Base-by-base conservation (phyloP, 2,888 invertebrate genomes). In the Halictus quadricinctus region DNA sequence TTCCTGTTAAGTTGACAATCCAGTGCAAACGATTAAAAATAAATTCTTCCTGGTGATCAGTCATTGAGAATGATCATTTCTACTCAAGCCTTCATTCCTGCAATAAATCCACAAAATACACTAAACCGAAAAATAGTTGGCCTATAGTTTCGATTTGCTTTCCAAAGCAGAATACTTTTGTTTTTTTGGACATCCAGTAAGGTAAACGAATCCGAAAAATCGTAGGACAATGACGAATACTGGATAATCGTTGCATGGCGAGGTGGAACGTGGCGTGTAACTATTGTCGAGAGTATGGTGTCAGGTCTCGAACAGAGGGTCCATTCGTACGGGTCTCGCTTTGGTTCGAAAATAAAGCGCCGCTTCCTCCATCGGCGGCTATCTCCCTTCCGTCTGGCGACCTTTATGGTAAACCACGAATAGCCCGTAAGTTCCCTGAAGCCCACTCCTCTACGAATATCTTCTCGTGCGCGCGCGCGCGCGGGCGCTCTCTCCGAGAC, bases 371-470 rank as follows among this genome's bases (percentile, higher is more conserved):
- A 85, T 86, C 86, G 73, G 79, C 78, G 75, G 58, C 46, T 74
- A 79, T 79, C 83, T 81, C 75, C 69, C 79, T 76, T 84, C 54
- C 81, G 72, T 80, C 81, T 78, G 82, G 46, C 72, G 88, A 89
- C 90, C 91, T 92, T 92, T 93, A 93, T 91, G 92, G 92, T 91
- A 91, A 93, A 93, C 93, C 93, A 93, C 93, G 93, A 94, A 94
- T 94, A 94, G 93, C 93, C 86, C 90, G 90, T 90, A 90, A 91
- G 91, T 93, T 93, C 93, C 90, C 87, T 88, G 92, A 91, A 93
- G 89, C 88, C 87, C 85, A 87, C 92, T 90, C 91, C 91, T 93
- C 94, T 94, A 94, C 93, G 94, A 93, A 94, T 94, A 94, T 93
- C 93, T 91, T 91, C 81, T 90, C 81, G 85, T 82, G 88, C 87